Percentiles rank a stretch among this genome's conserved stretches.
These are phyloP conservation scores for Siniperca knerii DNA, from an alignment of 2,113 vertebrate species.

Conservation along the genomic window DNA sequence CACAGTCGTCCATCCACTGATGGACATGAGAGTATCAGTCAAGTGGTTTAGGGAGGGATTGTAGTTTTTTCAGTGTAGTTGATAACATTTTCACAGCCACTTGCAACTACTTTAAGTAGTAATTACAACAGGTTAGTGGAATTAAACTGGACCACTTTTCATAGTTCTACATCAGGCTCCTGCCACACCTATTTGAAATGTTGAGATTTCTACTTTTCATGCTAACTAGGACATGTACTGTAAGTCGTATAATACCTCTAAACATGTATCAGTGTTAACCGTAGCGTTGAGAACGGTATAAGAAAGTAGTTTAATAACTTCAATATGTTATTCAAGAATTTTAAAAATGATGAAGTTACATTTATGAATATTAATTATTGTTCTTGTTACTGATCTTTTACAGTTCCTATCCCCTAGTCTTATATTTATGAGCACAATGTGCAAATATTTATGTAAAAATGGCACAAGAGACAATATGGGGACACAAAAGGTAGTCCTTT, in stretches of 20 bases:
- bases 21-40: neutral
- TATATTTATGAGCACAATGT: constrained; percentile 18
- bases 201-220: neutral
- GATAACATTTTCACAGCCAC: neutral
- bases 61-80: neutral
- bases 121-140: neutral
- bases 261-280: neutral
- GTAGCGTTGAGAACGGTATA: neutral
- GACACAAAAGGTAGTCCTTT: constrained; percentile 26
- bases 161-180: neutral
- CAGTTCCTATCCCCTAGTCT: neutral
- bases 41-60: no score
- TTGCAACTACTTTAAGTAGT: neutral
- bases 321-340: neutral
- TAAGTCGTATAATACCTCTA: neutral
- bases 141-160: neutral
- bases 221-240: neutral
- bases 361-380: neutral
- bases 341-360: neutral
- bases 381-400: neutral
- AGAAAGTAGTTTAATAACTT: neutral
- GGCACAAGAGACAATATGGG: constrained; percentile 23
- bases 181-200: neutral
- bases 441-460: constrained; percentile 16
- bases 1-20: neutral